These are phyloP conservation scores for Syrista parreyssii DNA, from an alignment of 2,888 invertebrate species.

Conservation along the genomic window DNA sequence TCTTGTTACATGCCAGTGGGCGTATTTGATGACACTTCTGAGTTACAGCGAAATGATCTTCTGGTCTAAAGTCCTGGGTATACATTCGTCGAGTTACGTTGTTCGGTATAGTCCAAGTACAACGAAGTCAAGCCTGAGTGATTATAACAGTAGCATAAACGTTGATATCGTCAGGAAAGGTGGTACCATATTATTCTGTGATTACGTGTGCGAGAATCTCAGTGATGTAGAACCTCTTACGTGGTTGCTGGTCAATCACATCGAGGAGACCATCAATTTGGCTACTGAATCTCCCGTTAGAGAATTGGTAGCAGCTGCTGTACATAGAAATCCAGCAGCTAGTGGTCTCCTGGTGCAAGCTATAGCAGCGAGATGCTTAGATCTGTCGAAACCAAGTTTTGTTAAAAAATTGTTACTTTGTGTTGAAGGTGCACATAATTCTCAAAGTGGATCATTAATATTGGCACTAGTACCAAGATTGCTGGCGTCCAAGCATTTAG, in stretches of 20 bases:
- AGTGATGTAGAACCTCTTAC: conserved; percentile 79
- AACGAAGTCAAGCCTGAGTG: neutral
- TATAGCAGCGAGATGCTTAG: conserved; percentile 73
- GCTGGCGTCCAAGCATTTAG: conserved; percentile 76
- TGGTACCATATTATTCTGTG: conserved; percentile 79
- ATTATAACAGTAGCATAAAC: conserved; percentile 65
- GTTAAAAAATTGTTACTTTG: conserved; percentile 77
- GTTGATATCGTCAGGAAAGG: conserved; percentile 76
- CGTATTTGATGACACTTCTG: conserved; percentile 79
- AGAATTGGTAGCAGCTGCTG: conserved; percentile 71
- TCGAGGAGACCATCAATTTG: conserved; percentile 75
- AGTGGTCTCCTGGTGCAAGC: conserved; percentile 80
- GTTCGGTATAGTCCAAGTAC: conserved; percentile 13
- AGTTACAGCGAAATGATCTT: conserved; percentile 78
- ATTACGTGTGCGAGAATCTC: conserved; percentile 79
- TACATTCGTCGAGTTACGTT: conserved; percentile 10
- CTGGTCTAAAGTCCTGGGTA: conserved; percentile 75
- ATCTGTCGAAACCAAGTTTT: conserved; percentile 72
- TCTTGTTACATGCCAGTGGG: conserved; percentile 80
- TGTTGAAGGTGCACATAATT: conserved; percentile 75
- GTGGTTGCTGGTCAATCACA: conserved; percentile 82
- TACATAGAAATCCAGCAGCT: conserved; percentile 74
- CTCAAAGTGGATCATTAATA: conserved; percentile 80
- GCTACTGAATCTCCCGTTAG: conserved; percentile 75
- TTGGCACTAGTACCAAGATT: conserved; percentile 73